Evolutionary conservation across 2,113 vertebrate genomes (phyloP), one percentile per base, ranked within the genome.

Genomic region (Galbula dea): DNA sequence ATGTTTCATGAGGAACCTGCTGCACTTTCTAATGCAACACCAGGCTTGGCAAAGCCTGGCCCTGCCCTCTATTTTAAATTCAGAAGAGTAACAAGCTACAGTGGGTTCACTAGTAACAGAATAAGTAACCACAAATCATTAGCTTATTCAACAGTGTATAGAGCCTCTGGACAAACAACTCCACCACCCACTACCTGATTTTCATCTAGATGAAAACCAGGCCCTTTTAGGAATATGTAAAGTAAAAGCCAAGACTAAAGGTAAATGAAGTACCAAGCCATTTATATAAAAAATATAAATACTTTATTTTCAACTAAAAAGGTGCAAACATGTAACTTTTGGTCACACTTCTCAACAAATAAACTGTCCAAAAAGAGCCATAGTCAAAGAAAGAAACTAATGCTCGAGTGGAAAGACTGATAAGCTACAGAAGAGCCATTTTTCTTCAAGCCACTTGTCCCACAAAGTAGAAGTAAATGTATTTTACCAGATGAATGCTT

Each of bases 231-330:
- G 55, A 67, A 59, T 6, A 82, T 2, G 5, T 32, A 63, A 83
- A 86, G 15, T 20, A 62, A 51, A 1, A 83, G 37, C 16, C 34
- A 63, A 90, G 68, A 83, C 23, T 81, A 83, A 49, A 88, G 45
- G 36, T 71, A 94, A 97, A 97, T 62, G 63, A 97, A 93, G 78
- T 94, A 66, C 77, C 85, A 96, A 95, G 86, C 36, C 84, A 30
- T 98, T 98, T 99, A 97, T 99, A 99, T 98, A 99, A 99, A 99
- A 99, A 99, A 99, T 99, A 99, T 99, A 99, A 96, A 98, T 98
- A 98, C 98, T 99, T 99, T 99, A 98, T 99, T 99, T 98, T 97
- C 98, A 98, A 98, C 99, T 99, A 99, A 98, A 99, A 99, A 98
- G 98, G 98, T 99, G 98, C 99, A 98, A 99, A 99, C 99, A 99